Evolutionary conservation across 2,888 invertebrate species (phyloP).

Genomic region (Tenthredo notha): DNA sequence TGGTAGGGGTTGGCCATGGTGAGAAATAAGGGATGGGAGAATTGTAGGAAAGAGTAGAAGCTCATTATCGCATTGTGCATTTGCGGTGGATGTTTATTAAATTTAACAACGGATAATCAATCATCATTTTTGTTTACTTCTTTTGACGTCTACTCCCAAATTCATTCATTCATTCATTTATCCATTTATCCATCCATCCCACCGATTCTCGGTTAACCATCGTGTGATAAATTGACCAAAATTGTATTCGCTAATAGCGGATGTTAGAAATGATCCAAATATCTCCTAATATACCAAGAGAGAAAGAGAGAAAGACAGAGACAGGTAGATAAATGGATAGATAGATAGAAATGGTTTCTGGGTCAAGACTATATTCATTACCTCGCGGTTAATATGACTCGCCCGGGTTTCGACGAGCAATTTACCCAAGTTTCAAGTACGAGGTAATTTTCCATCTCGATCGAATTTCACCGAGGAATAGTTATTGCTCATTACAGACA

Average conservation of each 20-base stretch:
- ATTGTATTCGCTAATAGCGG: slow-evolving; percentile 12
- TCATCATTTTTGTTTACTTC: slow-evolving; percentile 22
- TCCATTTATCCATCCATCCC: background rate
- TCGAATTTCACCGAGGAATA: slow-evolving; percentile 36
- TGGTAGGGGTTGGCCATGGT: background rate
- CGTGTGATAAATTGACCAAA: slow-evolving; percentile 5
- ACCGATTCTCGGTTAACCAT: background rate
- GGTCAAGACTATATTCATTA: slow-evolving; percentile 51
- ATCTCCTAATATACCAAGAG: slow-evolving; percentile 22
- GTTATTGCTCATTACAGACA: slow-evolving; percentile 43
- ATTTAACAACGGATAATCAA: slow-evolving; percentile 6
- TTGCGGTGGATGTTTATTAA: background rate
- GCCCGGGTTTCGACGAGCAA: slow-evolving; percentile 17
- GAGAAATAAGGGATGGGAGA: background rate
- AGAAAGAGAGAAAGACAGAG: background rate
- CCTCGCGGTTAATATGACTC: slow-evolving; percentile 34
- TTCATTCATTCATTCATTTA: background rate
- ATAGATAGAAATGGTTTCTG: slow-evolving; percentile 19
- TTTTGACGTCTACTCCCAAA: background rate
- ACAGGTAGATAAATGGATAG: background rate
- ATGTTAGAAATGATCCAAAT: slow-evolving; percentile 26
- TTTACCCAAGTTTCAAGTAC: slow-evolving; percentile 47
- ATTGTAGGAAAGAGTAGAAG: background rate
- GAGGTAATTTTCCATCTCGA: slow-evolving; percentile 30
- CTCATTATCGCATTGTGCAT: background rate